phyloP scores from a whole-genome alignment of 2,888 invertebrate species.

The Synergus umbraculus region DNA sequence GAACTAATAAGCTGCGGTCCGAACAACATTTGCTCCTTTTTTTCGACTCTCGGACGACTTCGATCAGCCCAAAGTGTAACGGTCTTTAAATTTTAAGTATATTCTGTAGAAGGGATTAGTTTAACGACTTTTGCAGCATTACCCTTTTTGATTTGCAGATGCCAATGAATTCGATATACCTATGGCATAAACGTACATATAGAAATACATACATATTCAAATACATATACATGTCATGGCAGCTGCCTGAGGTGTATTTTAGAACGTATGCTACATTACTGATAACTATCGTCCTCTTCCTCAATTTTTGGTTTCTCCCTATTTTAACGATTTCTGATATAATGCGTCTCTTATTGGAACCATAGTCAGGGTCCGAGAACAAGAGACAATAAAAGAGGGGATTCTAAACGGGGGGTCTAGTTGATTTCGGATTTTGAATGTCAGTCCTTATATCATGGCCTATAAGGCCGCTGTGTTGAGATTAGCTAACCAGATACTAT shows the following conservation, averaged over 20 bases:
- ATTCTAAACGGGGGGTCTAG: conserved; percentile 15
- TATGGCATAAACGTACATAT: no score
- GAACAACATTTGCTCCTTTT: conserved; percentile 49
- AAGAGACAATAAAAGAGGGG: conserved; percentile 35
- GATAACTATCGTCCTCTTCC: conserved; percentile 9
- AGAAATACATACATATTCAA: no score
- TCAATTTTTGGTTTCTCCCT: conserved; percentile 19
- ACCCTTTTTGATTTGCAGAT: conserved; percentile 13
- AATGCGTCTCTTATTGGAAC: background rate
- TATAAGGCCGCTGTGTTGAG: background rate
- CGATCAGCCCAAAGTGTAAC: background rate
- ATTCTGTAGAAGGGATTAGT: background rate
- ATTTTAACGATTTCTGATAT: conserved; percentile 18
- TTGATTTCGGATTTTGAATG: conserved; percentile 22
- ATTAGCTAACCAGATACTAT: background rate
- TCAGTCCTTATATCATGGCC: conserved; percentile 10
- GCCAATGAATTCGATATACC: background rate
- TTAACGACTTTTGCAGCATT: background rate
- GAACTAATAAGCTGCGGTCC: conserved; percentile 65
- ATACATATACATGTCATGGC: background rate
- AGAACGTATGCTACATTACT: background rate
- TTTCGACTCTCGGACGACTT: conserved; percentile 32
- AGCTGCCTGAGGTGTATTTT: background rate
- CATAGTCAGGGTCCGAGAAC: background rate
- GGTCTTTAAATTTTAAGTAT: background rate